phyloP scores from a whole-genome alignment of 2,797 vertebrate species.

The Vipera ursinii region DNA sequence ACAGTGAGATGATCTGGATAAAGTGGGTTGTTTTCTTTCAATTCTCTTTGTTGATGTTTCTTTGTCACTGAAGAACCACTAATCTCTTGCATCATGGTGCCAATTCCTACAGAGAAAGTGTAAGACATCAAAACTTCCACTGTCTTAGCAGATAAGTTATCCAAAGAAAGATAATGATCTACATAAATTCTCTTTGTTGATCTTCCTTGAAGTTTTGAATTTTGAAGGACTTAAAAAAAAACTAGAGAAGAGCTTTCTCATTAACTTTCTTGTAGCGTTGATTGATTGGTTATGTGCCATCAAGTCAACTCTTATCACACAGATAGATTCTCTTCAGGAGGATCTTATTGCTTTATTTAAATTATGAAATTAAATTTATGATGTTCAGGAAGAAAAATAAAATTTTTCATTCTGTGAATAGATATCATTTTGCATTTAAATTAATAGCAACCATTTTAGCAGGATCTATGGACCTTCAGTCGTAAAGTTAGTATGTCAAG shows the following conservation, averaged over 20 bases:
- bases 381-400: background rate
- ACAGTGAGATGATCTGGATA: slow-evolving; percentile 19
- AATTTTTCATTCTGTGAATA: background rate
- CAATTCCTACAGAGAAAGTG: slow-evolving; percentile 49
- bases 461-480: background rate
- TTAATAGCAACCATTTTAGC: background rate
- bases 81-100: slow-evolving; percentile 55
- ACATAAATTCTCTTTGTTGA: slow-evolving; percentile 46
- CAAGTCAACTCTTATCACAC: background rate
- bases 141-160: slow-evolving; percentile 53
- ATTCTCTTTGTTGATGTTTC: slow-evolving; percentile 59
- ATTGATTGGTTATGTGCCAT: background rate
- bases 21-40: slow-evolving; percentile 63
- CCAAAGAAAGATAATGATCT: slow-evolving; percentile 46
- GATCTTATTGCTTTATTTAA: background rate
- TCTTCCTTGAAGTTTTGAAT: slow-evolving; percentile 47
- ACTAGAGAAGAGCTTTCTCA: background rate
- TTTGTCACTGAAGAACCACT: slow-evolving; percentile 58
- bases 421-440: slow-evolving; percentile 13
- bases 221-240: slow-evolving; percentile 27
- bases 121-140: slow-evolving; percentile 49
- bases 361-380: background rate
- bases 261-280: background rate
- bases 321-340: background rate
- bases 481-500: background rate